Evolutionary conservation across 2,888 invertebrate genomes (phyloP).

Genomic region (Napeogenes inachia): DNA sequence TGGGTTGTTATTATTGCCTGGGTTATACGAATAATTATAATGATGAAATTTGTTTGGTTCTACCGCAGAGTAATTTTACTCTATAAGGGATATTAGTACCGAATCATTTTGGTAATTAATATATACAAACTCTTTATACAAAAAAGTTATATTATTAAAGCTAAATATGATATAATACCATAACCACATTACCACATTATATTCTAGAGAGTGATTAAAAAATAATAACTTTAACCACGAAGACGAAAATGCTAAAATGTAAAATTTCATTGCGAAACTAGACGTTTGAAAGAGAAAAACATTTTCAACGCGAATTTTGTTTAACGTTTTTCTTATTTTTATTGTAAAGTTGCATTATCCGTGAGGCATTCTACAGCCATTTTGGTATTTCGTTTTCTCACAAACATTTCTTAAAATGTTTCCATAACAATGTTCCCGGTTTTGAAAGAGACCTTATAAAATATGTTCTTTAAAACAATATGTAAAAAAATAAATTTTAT

Average conservation of each 20-base stretch:
- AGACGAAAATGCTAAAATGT: not conserved
- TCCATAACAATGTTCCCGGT: not conserved
- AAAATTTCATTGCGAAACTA: conserved; percentile 7
- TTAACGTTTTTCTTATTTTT: conserved; percentile 6
- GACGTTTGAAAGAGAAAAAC: conserved; percentile 7
- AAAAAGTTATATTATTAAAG: no score
- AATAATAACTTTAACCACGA: not conserved
- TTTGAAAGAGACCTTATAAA: not conserved
- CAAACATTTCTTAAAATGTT: not conserved
- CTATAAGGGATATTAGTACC: no score
- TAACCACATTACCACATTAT: no score
- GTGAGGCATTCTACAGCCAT: conserved; percentile 6
- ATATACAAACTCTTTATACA: no score
- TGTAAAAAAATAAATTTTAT: no score
- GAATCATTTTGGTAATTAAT: no score
- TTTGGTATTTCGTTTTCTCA: conserved; percentile 4
- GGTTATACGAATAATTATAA: no score
- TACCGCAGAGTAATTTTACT: no score
- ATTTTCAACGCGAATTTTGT: conserved; percentile 4
- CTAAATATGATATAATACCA: no score
- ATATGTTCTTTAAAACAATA: not conserved
- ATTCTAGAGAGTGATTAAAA: no score
- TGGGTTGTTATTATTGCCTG: not conserved
- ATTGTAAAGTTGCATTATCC: conserved; percentile 7
- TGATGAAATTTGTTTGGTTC: no score